These are phyloP conservation scores for Sympetrum striolatum DNA, from an alignment of 2,888 invertebrate genomes.

Conservation along the genomic window DNA sequence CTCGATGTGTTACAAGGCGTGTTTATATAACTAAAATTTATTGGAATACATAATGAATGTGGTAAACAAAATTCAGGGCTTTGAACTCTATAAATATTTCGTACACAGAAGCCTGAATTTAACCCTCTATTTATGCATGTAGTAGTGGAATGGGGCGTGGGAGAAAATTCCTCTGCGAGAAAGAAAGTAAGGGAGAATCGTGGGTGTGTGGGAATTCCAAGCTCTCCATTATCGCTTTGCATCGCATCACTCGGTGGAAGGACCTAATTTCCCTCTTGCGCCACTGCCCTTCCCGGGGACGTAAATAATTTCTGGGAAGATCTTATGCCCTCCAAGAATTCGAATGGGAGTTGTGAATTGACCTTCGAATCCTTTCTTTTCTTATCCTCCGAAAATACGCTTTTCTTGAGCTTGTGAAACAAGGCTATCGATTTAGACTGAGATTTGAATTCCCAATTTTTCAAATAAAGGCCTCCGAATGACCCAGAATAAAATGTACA, in stretches of 20 bases:
- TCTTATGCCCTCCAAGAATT: constrained; percentile 12
- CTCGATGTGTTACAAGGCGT: no score
- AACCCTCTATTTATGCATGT: no score
- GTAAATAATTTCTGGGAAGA: constrained; percentile 3
- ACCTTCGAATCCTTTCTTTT: neutral
- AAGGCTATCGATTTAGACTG: no score
- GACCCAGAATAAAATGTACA: no score
- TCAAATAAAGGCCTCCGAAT: no score
- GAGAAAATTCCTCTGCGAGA: neutral
- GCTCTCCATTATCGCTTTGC: constrained; percentile 25
- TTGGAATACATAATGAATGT: no score
- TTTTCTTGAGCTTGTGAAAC: neutral
- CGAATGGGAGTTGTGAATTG: neutral
- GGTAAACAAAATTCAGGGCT: no score
- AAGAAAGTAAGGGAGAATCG: neutral
- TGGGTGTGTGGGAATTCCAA: neutral
- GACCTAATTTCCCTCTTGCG: constrained; percentile 24
- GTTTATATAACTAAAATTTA: no score
- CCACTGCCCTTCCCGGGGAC: neutral
- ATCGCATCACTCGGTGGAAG: neutral
- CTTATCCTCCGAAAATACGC: neutral
- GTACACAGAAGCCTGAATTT: no score
- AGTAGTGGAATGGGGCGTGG: no score
- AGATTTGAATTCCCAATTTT: no score
- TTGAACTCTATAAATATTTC: no score